phyloP scores from a whole-genome alignment of 1,140 invertebrate species.

The Stegodyphus mimosarum region DNA sequence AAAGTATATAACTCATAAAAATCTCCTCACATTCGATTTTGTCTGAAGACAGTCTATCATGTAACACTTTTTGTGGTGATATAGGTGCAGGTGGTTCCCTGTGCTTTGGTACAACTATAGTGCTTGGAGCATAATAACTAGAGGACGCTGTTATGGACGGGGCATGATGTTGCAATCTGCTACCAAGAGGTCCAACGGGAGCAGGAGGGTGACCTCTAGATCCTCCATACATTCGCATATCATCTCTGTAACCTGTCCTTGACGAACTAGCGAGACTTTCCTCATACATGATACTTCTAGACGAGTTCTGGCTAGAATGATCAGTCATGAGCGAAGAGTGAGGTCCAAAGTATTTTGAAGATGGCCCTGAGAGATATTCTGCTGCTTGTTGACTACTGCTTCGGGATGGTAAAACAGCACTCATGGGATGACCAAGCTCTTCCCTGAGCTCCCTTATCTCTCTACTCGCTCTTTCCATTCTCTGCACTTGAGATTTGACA shows the following conservation, averaged over 20 bases:
- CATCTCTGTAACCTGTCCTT: conserved; percentile 47
- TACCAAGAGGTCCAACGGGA: conserved; percentile 50
- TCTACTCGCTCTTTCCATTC: conserved; percentile 62
- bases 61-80: conserved; percentile 41
- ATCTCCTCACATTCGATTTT: conserved; percentile 74
- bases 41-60: conserved; percentile 71
- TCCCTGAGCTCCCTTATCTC: conserved; percentile 62
- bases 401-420: conserved; percentile 61
- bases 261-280: conserved; percentile 57
- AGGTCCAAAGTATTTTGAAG: conserved; percentile 16
- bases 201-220: conserved; percentile 59
- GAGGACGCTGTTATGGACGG: conserved; percentile 59
- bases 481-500: conserved; percentile 62
- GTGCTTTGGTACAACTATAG: conserved; percentile 43
- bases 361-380: conserved; percentile 24
- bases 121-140: conserved; percentile 60
- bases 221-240: conserved; percentile 16
- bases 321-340: conserved; percentile 31
- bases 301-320: conserved; percentile 47
- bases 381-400: conserved; percentile 22
- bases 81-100: conserved; percentile 62
- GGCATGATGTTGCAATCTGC: conserved; percentile 5
- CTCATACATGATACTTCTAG: conserved; percentile 57
- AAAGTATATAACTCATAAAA: conserved; percentile 2
- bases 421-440: conserved; percentile 63